Evolutionary conservation across 2,797 vertebrate species (phyloP).

Genomic region (Synaphobranchus kaupii): DNA sequence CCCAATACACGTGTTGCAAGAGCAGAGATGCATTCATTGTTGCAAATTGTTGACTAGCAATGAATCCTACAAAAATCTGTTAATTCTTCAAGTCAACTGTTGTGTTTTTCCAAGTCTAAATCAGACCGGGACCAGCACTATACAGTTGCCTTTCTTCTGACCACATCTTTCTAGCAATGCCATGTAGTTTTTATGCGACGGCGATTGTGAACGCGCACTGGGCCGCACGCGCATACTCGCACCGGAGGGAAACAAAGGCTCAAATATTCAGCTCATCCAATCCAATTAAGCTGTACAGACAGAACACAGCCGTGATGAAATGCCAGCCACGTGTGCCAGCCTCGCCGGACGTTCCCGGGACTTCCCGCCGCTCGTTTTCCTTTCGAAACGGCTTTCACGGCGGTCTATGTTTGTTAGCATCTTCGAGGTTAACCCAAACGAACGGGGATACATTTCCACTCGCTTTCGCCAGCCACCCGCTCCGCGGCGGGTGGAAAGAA

Average conservation of each 20-base stretch:
- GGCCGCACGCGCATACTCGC: too few species aligned
- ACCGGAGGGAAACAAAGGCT: not conserved
- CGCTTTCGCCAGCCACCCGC: conserved; percentile 1
- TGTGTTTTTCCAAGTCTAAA: too few species aligned
- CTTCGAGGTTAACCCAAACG: conserved; percentile 10
- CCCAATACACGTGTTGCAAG: not conserved
- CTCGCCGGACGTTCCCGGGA: not conserved
- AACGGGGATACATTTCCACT: conserved; percentile 6
- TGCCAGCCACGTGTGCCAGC: not conserved
- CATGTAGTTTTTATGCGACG: too few species aligned
- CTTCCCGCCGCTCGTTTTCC: not conserved
- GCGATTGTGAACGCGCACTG: too few species aligned
- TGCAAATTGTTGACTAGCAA: not conserved
- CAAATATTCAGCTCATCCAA: not conserved
- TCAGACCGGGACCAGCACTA: too few species aligned
- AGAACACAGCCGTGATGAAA: not conserved
- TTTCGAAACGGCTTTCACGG: not conserved
- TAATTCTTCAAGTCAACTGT: too few species aligned
- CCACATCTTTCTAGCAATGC: too few species aligned
- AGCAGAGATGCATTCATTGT: not conserved
- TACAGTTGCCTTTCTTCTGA: too few species aligned
- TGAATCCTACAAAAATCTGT: too few species aligned
- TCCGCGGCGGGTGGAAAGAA: conserved; percentile 39
- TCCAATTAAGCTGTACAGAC: not conserved
- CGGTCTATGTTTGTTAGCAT: not conserved